Base-by-base conservation (phyloP, 2,797 vertebrate species). In the Catharus ustulatus region DNA sequence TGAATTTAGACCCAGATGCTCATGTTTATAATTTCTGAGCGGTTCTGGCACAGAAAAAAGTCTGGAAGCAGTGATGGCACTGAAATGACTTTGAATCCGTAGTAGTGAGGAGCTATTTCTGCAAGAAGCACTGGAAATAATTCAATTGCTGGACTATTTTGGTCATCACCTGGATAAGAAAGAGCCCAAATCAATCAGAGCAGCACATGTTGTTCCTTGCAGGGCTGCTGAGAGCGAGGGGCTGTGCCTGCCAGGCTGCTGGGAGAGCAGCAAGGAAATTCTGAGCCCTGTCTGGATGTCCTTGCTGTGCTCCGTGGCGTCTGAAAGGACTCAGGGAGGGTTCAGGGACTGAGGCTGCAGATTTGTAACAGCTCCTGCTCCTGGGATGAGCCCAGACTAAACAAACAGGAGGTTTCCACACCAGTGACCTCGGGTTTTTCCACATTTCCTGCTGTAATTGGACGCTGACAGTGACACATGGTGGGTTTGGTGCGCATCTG, bases 351-450 rank as follows among this genome's bases (percentile, higher is more conserved):
- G 72, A 61, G 72, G 64, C 54, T 16, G 16, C 75, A 13, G 34
- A 36, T 52, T 20, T 83, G 82, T 74, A 24, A 36, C 52, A 34
- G 6, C 5, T 43, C 8, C 46, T 76, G 62, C 83, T 84, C 36
- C 64, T 85, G 21, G 72, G 72, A 51, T 5, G 23, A 55, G 86
- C 20, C 75, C 72, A 80, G 92, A 91, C 87, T 93, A 90, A 94
- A 91, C 72, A 91, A 94, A 83, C 72, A 32, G 72, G 84, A 83
- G 84, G 27, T 4, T 83, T 83, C 49, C 13, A 6, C 57, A 52
- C 52, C 13, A 52, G 51, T 0, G 2, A 67, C 3, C 61, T 72
- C 1, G 48, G 51, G 49, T 84, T 91, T 95, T 91, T 84, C 84
- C 87, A 67, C 63, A 4, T 83, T 91, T 88, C 43, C 66, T 86